Evolutionary conservation across 2,888 invertebrate species (phyloP).

Genomic region (Mesopsocus fuscifrons): DNA sequence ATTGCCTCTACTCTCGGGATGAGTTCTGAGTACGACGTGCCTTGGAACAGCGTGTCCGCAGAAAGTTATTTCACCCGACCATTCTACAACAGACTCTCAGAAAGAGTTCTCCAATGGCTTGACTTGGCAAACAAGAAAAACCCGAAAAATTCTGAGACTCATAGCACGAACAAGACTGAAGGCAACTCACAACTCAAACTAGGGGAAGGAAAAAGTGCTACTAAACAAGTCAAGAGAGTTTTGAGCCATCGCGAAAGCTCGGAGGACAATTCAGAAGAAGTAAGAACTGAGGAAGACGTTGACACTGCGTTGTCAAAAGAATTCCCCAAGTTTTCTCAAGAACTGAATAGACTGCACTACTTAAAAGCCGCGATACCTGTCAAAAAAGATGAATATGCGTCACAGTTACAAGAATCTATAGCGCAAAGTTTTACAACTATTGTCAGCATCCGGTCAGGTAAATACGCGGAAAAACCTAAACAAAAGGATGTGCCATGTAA

Average conservation of each 20-base stretch:
- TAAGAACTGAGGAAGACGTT: not conserved
- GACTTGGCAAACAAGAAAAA: slow-evolving; percentile 45
- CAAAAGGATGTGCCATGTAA: not conserved
- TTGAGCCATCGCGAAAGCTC: not conserved
- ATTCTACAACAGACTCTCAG: slow-evolving; percentile 32
- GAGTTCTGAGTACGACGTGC: not conserved
- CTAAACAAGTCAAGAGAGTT: not conserved
- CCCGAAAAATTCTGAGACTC: not conserved
- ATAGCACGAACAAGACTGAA: not conserved
- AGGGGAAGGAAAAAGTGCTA: not conserved
- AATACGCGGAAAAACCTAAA: not conserved
- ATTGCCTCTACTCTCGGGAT: not conserved
- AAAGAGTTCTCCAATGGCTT: slow-evolving; percentile 60
- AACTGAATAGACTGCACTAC: slow-evolving; percentile 1
- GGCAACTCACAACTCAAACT: not conserved
- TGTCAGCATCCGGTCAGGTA: not conserved
- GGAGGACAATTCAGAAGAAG: slow-evolving; percentile 1
- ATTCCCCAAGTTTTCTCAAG: slow-evolving; percentile 1
- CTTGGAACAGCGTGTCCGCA: slow-evolving; percentile 4
- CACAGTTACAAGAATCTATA: slow-evolving; percentile 1
- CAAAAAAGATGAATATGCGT: not conserved
- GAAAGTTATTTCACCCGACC: slow-evolving; percentile 5
- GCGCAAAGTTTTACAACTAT: not conserved
- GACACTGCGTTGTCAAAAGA: slow-evolving; percentile 4
- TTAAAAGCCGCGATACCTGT: not conserved